Conservation (phyloP, 2,113 vertebrate genomes). For the Poecilia latipinna region DNA sequence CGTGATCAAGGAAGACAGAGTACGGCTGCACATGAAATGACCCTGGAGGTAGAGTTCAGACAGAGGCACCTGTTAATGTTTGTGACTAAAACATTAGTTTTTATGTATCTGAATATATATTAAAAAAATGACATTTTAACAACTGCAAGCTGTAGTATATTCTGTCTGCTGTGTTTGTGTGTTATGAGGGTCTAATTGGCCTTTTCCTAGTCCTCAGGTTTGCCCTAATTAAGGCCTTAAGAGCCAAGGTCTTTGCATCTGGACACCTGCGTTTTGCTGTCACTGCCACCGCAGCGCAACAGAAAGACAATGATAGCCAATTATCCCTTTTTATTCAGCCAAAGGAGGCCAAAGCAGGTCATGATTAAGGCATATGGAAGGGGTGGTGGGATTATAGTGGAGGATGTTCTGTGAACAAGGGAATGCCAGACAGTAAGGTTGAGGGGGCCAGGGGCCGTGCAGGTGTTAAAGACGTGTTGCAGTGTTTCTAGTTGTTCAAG, state of each 20-base stretch:
- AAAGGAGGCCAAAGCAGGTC: constrained; percentile 63
- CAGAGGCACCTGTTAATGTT: constrained; percentile 12
- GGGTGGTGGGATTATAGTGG: background rate
- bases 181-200: constrained; percentile 81
- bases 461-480: constrained; percentile 21
- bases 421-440: constrained; percentile 32
- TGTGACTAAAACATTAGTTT: background rate
- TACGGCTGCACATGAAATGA: constrained; percentile 9
- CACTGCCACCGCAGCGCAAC: constrained; percentile 26
- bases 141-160: background rate
- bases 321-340: constrained; percentile 75
- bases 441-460: background rate
- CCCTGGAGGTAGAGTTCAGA: constrained; percentile 3
- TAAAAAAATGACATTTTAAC: background rate
- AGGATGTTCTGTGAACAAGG: constrained; percentile 10
- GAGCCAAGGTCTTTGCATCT: constrained; percentile 78
- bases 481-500: background rate
- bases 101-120: background rate
- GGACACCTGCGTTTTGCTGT: constrained; percentile 80
- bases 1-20: constrained; percentile 46
- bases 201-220: constrained; percentile 84
- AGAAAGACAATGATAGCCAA: constrained; percentile 77
- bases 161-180: background rate
- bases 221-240: constrained; percentile 86
- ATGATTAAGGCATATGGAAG: constrained; percentile 63